Percentiles rank a stretch among this genome's conserved stretches.
phyloP scores from a whole-genome alignment of 2,113 vertebrate species.

The Prochilodus magdalenae region DNA sequence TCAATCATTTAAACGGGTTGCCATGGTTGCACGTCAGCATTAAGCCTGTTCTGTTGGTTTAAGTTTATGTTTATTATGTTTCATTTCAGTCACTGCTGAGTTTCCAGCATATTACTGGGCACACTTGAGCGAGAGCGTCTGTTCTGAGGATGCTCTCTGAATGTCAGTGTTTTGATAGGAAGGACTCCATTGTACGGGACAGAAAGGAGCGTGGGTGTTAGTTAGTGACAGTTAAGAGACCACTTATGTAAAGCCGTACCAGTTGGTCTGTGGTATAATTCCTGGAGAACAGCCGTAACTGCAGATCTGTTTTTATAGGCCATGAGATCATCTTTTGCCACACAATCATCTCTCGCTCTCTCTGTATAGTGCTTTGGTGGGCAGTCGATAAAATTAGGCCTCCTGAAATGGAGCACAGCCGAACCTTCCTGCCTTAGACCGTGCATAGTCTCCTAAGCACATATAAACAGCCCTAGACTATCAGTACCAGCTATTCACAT shows the following conservation, averaged over 20 bases:
- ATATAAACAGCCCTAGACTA: too few relatives aligned
- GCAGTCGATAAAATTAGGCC: not conserved
- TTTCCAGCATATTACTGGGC: not conserved
- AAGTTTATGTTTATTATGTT: not conserved
- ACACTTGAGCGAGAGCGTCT: not conserved
- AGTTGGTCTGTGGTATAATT: not conserved
- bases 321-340: not conserved
- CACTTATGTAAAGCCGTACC: not conserved
- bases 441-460: too few relatives aligned
- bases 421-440: too few relatives aligned
- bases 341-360: not conserved
- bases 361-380: not conserved
- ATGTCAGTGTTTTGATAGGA: not conserved
- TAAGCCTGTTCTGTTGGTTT: not conserved
- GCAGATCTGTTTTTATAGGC: not conserved
- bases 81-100: not conserved
- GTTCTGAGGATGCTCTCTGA: not conserved
- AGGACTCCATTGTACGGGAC: not conserved
- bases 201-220: slow-evolving; percentile 10
- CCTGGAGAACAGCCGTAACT: not conserved
- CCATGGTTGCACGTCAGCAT: slow-evolving; percentile 30
- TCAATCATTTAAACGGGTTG: slow-evolving; percentile 13
- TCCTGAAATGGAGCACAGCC: not conserved
- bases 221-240: not conserved
- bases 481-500: too few relatives aligned